These are phyloP conservation scores for Pseudococcus longispinus DNA, from an alignment of 2,888 invertebrate genomes.

Conservation along the genomic window DNA sequence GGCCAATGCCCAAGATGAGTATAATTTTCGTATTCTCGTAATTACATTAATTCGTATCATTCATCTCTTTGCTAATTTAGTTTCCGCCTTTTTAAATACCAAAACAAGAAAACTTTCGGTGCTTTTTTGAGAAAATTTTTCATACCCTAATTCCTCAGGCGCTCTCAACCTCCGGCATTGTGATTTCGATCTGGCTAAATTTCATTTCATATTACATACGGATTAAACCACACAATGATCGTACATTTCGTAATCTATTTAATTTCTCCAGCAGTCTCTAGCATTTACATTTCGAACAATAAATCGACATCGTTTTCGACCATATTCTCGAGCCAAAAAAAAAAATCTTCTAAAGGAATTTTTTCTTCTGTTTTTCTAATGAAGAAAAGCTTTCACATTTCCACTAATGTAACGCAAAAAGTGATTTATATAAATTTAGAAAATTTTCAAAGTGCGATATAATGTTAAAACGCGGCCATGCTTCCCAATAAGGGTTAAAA, in stretches of 20 bases:
- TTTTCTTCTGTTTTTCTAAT: constrained; percentile 14
- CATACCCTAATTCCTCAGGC: neutral
- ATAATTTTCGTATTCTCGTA: neutral
- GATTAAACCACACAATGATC: neutral
- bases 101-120: neutral
- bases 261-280: neutral
- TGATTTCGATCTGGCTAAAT: neutral
- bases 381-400: constrained; percentile 41
- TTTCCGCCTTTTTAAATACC: neutral
- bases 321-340: constrained; percentile 9
- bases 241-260: neutral
- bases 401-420: constrained; percentile 36
- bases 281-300: neutral
- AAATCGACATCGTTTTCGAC: neutral
- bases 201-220: neutral
- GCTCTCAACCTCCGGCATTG: neutral
- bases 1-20: constrained; percentile 23
- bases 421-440: constrained; percentile 40
- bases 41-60: constrained; percentile 38
- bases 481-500: constrained; percentile 29
- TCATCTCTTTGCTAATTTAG: constrained; percentile 10
- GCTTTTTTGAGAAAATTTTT: neutral
- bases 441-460: constrained; percentile 40
- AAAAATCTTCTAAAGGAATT: neutral
- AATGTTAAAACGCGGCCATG: constrained; percentile 38